Evolutionary conservation across 1,140 invertebrate species (phyloP).

Genomic region (Zaprionus capensis): DNA sequence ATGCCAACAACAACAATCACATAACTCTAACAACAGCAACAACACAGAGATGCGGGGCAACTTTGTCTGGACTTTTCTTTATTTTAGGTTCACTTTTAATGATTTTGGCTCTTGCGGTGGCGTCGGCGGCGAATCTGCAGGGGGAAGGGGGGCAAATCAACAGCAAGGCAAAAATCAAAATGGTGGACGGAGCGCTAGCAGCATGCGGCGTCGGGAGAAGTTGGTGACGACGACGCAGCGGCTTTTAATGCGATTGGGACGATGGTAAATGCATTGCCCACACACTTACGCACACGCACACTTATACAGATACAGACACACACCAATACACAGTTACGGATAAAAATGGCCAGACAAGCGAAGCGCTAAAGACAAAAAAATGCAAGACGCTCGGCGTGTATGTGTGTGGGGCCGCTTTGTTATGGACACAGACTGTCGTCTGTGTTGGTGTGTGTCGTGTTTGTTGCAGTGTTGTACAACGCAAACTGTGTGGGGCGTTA

Average conservation of each 20-base stretch:
- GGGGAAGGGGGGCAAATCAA: constrained; percentile 39
- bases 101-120: constrained; percentile 62
- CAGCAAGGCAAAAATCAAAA: constrained; percentile 75
- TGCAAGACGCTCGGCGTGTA: constrained; percentile 43
- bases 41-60: constrained; percentile 47
- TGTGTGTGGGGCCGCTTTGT: constrained; percentile 66
- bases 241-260: constrained; percentile 79
- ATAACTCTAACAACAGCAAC: constrained; percentile 7
- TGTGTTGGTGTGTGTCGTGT: constrained; percentile 28
- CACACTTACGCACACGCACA: constrained; percentile 44
- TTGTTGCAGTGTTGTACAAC: constrained; percentile 71
- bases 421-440: constrained; percentile 43
- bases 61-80: constrained; percentile 81
- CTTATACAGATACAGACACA: constrained; percentile 22
- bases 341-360: constrained; percentile 33
- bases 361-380: constrained; percentile 49
- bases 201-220: constrained; percentile 42
- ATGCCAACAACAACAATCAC: constrained; percentile 17
- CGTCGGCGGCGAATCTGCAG: constrained; percentile 46
- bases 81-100: constrained; percentile 83
- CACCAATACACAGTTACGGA: constrained; percentile 25
- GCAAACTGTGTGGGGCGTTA: constrained; percentile 59
- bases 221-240: constrained; percentile 48
- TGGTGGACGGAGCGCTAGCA: constrained; percentile 64
- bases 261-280: constrained; percentile 74